These are phyloP conservation scores for Dendropsophus ebraccatus DNA, from an alignment of 2,113 vertebrate genomes.

Conservation along the genomic window DNA sequence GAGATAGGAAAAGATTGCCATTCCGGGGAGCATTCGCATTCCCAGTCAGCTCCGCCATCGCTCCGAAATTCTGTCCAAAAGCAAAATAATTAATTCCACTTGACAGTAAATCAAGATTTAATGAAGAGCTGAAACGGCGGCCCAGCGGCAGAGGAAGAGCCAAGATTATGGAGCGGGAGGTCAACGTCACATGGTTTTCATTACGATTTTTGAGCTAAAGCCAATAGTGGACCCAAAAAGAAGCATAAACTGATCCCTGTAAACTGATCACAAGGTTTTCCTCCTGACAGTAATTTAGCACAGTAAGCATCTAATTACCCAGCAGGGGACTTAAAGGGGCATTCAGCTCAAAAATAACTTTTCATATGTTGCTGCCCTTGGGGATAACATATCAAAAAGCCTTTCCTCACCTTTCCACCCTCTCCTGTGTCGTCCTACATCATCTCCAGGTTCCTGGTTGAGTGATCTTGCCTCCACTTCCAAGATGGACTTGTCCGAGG, in stretches of 20 bases:
- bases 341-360: no score
- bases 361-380: no score
- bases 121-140: constrained; percentile 79
- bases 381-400: no score
- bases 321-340: no score
- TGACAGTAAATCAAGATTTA: constrained; percentile 94
- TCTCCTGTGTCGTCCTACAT: no score
- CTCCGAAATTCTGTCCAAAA: constrained; percentile 79
- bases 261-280: no score
- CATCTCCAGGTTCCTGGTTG: no score
- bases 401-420: no score
- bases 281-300: no score
- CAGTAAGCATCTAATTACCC: no score
- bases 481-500: no score
- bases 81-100: constrained; percentile 83
- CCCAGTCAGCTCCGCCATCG: constrained; percentile 68
- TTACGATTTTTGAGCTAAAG: not conserved
- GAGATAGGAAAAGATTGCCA: constrained; percentile 70
- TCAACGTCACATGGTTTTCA: not conserved
- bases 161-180: not conserved
- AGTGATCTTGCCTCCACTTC: no score
- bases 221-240: not conserved
- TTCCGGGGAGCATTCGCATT: constrained; percentile 71
- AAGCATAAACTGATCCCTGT: not conserved
- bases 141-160: not conserved